These are phyloP conservation scores for Ooceraea biroi DNA, from an alignment of 1,140 invertebrate species.

Conservation along the genomic window DNA sequence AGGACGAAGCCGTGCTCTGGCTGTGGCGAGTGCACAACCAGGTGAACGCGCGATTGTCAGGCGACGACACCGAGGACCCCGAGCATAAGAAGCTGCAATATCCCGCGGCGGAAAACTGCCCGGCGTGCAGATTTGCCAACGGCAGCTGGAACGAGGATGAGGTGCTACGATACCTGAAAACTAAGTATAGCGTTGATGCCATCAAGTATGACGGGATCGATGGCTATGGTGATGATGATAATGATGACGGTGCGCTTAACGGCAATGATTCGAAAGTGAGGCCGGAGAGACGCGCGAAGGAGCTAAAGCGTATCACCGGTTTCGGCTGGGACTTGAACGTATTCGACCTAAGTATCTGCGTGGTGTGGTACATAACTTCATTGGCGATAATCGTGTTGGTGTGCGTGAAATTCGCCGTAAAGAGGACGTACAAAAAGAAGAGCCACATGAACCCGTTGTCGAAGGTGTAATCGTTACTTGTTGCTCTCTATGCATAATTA, in stretches of 20 bases:
- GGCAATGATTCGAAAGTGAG: conserved; percentile 66
- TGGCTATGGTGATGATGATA: conserved; percentile 37
- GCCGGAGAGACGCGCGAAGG: conserved; percentile 75
- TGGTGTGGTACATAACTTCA: conserved; percentile 90
- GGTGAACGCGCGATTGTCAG: conserved; percentile 95
- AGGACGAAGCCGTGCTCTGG: conserved; percentile 95
- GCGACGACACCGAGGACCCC: conserved; percentile 96
- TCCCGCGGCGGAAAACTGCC: conserved; percentile 91
- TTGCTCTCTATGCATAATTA: not conserved
- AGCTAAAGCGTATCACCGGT: conserved; percentile 79
- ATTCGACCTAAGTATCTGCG: conserved; percentile 92
- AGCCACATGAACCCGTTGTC: conserved; percentile 88
- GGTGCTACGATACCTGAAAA: conserved; percentile 92
- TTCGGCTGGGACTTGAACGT: conserved; percentile 87
- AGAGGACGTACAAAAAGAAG: conserved; percentile 90
- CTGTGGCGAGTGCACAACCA: conserved; percentile 98
- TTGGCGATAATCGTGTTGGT: conserved; percentile 90
- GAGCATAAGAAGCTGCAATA: conserved; percentile 96
- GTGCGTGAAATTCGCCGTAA: conserved; percentile 92
- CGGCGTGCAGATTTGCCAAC: conserved; percentile 88
- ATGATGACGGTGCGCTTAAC: conserved; percentile 39
- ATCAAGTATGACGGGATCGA: conserved; percentile 85
- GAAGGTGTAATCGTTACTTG: conserved; percentile 87
- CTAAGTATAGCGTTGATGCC: conserved; percentile 89
- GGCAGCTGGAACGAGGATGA: conserved; percentile 90